Evolutionary conservation across 35 echinoderm and acorn worm species (phyloP), one percentile per base, ranked within the genome.

Genomic region (Ophioderma brevispina): DNA sequence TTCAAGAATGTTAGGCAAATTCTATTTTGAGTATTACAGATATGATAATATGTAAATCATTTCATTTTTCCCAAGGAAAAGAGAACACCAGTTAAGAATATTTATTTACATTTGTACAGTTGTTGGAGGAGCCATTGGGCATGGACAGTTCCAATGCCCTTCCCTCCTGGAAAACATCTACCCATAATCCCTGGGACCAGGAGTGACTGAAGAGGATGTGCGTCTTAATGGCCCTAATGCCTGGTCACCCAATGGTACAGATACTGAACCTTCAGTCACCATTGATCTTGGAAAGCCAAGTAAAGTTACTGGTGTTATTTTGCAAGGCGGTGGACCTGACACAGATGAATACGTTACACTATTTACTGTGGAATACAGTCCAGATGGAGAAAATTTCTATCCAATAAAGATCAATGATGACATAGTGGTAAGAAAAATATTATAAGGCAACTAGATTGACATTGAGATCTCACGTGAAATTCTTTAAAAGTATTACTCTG

Each of bases 251-350:
- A 40, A 41, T 78, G 5, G 40, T 2, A 35, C 35, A 41, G 95
- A 97, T 40, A 23, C 64, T 32, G 76, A 36, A 23, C 95, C 87
- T 0, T 87, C 33, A 40, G 87, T 97, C 18, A 97, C 91, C 52
- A 78, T 97, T 84, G 95, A 97, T 78, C 87, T 97, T 33, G 35
- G 70, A 49, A 33, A 81, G 64, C 77, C 82, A n/a, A 90, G 42
- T 39, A 78, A 87, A 25, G 88, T 97, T 28, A 90, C 91, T 39
- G 95, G 91, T 18, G 50, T 97, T 32, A 13, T 90, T 13, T 39
- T 97, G 31, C 95, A 97, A 84, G 95, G 95, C 42, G 91, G 79
- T 81, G 91, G 95, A 40, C n/a, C 31, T 15, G 82, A 76, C 0
- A 81, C 77, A 13, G 77, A 86, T 46, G 81, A 78, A 21, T 97